phyloP scores from a whole-genome alignment of 2,113 vertebrate genomes.

The Rhombomys opimus region DNA sequence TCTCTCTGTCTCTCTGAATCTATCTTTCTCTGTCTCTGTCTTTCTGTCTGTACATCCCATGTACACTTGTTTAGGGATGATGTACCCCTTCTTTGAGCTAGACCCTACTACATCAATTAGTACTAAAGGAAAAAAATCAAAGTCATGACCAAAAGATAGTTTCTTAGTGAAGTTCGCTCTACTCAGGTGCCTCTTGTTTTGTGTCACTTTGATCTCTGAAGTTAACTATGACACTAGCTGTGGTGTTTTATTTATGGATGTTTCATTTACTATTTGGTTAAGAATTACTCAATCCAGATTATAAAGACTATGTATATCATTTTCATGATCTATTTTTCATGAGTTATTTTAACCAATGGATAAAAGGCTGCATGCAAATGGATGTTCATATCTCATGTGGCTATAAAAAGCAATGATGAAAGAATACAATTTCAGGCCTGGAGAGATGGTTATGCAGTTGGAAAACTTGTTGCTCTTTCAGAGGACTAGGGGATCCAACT shows the following conservation, averaged over 20 bases:
- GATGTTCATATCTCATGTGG: neutral
- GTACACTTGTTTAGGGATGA: neutral
- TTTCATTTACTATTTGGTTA: neutral
- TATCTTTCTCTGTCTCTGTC: neutral
- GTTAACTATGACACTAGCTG: neutral
- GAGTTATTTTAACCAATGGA: neutral
- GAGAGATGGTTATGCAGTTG: neutral
- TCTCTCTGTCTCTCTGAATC: neutral
- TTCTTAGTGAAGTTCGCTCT: neutral
- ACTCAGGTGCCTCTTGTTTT: neutral
- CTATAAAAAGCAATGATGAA: neutral
- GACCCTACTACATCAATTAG: neutral
- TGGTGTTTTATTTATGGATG: neutral
- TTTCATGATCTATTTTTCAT: neutral
- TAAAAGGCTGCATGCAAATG: constrained; percentile 12
- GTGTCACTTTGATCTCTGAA: no score
- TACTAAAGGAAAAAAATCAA: neutral
- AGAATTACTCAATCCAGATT: neutral
- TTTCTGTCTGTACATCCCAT: neutral
- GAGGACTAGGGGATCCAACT: neutral
- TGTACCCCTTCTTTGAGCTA: neutral
- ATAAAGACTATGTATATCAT: neutral
- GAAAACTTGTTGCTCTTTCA: neutral
- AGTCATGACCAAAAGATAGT: neutral
- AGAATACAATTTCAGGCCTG: neutral